phyloP scores from a whole-genome alignment of 2,113 vertebrate genomes.

The Odontophorus gujanensis region DNA sequence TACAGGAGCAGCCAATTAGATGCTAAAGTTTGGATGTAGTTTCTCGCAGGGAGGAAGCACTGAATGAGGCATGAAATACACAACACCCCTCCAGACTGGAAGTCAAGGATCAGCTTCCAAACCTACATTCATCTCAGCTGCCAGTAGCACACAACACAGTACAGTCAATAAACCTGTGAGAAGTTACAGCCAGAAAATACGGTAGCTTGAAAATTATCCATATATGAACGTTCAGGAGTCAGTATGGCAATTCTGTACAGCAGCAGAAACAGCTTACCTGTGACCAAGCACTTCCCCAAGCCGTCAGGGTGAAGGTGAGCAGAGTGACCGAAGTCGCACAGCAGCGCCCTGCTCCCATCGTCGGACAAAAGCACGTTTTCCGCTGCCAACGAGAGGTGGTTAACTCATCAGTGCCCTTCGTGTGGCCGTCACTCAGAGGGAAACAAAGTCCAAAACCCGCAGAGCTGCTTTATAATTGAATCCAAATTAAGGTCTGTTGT shows the following conservation, averaged over 20 bases:
- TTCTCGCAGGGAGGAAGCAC: neutral
- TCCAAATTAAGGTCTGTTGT: neutral
- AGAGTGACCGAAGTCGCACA: conserved; percentile 96
- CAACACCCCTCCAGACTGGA: neutral
- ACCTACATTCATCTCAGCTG: neutral
- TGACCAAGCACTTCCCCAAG: conserved; percentile 79
- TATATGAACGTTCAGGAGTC: neutral
- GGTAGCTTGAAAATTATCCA: neutral
- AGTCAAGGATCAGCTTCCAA: neutral
- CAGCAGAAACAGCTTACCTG: conserved; percentile 68
- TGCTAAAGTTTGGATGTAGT: neutral
- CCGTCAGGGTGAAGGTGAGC: conserved; percentile 83
- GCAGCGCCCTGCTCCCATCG: conserved; percentile 85
- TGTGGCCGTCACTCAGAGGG: neutral
- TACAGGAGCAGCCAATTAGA: neutral
- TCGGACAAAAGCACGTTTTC: conserved; percentile 94
- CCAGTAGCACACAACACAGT: neutral
- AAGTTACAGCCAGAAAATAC: neutral
- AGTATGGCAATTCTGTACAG: neutral
- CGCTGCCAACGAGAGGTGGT: conserved; percentile 75
- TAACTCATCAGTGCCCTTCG: neutral
- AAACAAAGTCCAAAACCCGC: neutral
- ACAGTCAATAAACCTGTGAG: neutral
- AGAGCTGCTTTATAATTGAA: neutral
- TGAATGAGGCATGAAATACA: neutral